These are phyloP conservation scores for Metridium senile DNA, from an alignment of 92 coral and sea anemone species.

Conservation along the genomic window DNA sequence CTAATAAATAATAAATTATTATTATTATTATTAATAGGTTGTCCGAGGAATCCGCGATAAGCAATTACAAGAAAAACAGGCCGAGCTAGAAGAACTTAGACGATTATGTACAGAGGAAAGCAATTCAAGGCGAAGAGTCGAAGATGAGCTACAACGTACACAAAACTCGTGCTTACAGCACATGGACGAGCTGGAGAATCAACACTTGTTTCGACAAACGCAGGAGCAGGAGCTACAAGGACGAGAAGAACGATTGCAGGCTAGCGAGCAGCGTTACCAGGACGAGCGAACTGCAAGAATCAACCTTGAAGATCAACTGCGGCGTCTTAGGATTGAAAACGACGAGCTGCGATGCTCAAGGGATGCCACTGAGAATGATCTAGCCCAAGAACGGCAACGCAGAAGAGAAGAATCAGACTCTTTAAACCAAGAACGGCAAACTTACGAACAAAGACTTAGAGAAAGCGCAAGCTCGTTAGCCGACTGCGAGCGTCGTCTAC, in stretches of 20 bases:
- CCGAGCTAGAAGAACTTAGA: conserved; percentile 48
- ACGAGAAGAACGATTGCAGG: conserved; percentile 60
- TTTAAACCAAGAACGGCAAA: conserved; percentile 58
- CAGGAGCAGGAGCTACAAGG: conserved; percentile 58
- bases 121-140: conserved; percentile 47
- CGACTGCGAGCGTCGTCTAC: conserved; percentile 46
- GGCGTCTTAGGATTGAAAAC: conserved; percentile 56
- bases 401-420: conserved; percentile 48
- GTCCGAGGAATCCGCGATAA: conserved; percentile 66
- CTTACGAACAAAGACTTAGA: conserved; percentile 37
- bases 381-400: conserved; percentile 49
- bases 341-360: conserved; percentile 60
- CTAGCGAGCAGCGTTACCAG: conserved; percentile 55
- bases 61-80: conserved; percentile 73
- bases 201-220: conserved; percentile 71
- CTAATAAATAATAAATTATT: too few species aligned
- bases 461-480: conserved; percentile 24
- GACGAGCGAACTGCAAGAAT: conserved; percentile 63
- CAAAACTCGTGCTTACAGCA: conserved; percentile 60
- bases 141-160: conserved; percentile 63
- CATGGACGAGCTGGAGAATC: conserved; percentile 76
- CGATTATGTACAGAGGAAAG: conserved; percentile 45
- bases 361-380: conserved; percentile 50
- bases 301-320: conserved; percentile 59
- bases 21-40: conserved; percentile 4